phyloP scores from a whole-genome alignment of 1,140 invertebrate species.

The Campoletis sonorensis region DNA sequence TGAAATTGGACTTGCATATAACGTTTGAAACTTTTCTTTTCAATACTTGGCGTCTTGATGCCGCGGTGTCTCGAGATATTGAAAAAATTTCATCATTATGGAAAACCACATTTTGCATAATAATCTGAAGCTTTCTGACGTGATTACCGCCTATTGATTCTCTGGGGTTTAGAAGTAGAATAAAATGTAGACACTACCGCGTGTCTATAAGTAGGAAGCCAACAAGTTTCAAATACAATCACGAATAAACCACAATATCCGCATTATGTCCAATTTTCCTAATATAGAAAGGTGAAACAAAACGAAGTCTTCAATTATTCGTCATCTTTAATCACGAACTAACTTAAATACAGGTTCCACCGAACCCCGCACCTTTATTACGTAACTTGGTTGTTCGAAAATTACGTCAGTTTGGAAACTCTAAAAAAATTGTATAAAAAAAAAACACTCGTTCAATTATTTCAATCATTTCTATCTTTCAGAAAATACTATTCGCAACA shows the following conservation, averaged over 20 bases:
- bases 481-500: no score
- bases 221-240: not conserved
- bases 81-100: not conserved
- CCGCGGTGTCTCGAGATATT: not conserved
- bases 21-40: not conserved
- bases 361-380: no score
- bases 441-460: no score
- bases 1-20: no score
- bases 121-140: not conserved
- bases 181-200: no score
- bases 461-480: no score
- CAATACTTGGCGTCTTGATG: not conserved
- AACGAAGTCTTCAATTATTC: not conserved
- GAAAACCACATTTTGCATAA: conserved; percentile 24
- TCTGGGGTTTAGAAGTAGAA: not conserved
- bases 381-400: no score
- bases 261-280: not conserved
- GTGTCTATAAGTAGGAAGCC: no score
- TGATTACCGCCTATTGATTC: not conserved
- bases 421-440: no score
- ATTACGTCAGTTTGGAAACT: no score
- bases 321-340: not conserved
- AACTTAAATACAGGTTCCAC: no score
- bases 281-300: not conserved
- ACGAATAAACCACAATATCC: not conserved